phyloP scores from a whole-genome alignment of 2,113 vertebrate genomes.

The Ammodytes marinus region DNA sequence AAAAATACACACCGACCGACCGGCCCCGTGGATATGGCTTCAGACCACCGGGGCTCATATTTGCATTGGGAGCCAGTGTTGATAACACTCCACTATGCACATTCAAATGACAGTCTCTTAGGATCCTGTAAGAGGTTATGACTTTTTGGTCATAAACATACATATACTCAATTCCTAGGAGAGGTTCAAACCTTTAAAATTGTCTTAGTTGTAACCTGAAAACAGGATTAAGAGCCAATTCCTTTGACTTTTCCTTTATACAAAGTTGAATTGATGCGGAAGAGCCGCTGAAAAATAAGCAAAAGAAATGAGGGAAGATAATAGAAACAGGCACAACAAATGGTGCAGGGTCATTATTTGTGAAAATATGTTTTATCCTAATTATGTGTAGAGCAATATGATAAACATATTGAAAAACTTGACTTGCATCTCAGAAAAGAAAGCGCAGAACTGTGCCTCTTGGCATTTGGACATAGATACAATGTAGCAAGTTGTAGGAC shows the following conservation, averaged over 20 bases:
- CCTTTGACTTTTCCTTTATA: not conserved
- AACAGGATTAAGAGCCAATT: not conserved
- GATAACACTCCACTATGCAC: slow-evolving; percentile 26
- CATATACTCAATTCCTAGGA: not conserved
- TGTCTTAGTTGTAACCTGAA: not conserved
- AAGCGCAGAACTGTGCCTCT: not conserved
- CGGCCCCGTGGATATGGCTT: slow-evolving; percentile 26
- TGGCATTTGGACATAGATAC: not conserved
- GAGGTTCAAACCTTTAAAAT: not conserved
- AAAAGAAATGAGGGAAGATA: too few species aligned
- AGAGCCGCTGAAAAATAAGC: not conserved
- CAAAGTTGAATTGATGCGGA: not conserved
- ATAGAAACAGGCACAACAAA: too few species aligned
- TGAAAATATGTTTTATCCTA: not conserved
- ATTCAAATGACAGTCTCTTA: slow-evolving; percentile 31
- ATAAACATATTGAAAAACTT: not conserved
- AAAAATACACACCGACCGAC: slow-evolving; percentile 66
- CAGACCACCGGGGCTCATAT: slow-evolving; percentile 57
- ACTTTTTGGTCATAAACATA: not conserved
- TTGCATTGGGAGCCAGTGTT: slow-evolving; percentile 58
- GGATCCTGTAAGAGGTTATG: not conserved
- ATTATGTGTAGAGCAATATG: not conserved
- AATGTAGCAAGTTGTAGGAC: too few species aligned
- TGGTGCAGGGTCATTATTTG: not conserved
- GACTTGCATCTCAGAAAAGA: not conserved